Percentiles rank a stretch among this genome's conserved stretches.
Conservation (phyloP, 2,888 invertebrate genomes). For the Abrostola tripartita region DNA sequence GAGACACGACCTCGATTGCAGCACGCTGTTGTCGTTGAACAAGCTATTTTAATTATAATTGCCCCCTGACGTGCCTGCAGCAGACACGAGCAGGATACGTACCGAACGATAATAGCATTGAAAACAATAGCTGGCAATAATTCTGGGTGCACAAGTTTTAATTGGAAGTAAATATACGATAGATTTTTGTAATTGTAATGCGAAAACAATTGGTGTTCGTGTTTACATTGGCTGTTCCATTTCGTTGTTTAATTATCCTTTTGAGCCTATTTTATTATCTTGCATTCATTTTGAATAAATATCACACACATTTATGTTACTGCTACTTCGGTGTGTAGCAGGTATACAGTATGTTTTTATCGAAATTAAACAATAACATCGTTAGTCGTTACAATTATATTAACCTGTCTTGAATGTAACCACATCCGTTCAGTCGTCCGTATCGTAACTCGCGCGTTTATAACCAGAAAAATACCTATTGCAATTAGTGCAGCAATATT, state of each 20-base stretch:
- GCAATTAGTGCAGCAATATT: no score
- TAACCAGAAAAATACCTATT: no score
- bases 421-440: no score
- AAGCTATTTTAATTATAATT: slow-evolving; percentile 69
- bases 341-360: not conserved
- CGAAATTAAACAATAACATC: not conserved
- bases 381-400: not conserved
- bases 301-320: no score
- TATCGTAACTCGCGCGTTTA: no score
- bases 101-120: slow-evolving; percentile 49
- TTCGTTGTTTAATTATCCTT: slow-evolving; percentile 7
- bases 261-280: not conserved
- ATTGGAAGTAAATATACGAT: slow-evolving; percentile 47
- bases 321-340: no score
- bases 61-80: slow-evolving; percentile 65
- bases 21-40: slow-evolving; percentile 57
- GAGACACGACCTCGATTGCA: slow-evolving; percentile 54
- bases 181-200: slow-evolving; percentile 40
- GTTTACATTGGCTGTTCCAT: slow-evolving; percentile 14
- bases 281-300: not conserved
- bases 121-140: slow-evolving; percentile 55
- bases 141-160: slow-evolving; percentile 42
- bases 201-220: slow-evolving; percentile 31
- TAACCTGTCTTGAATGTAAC: no score
- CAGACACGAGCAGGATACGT: slow-evolving; percentile 56